Evolutionary conservation across 2,888 invertebrate genomes (phyloP), one percentile per base, ranked within the genome.

Genomic region (Drosophila kanekoi): DNA sequence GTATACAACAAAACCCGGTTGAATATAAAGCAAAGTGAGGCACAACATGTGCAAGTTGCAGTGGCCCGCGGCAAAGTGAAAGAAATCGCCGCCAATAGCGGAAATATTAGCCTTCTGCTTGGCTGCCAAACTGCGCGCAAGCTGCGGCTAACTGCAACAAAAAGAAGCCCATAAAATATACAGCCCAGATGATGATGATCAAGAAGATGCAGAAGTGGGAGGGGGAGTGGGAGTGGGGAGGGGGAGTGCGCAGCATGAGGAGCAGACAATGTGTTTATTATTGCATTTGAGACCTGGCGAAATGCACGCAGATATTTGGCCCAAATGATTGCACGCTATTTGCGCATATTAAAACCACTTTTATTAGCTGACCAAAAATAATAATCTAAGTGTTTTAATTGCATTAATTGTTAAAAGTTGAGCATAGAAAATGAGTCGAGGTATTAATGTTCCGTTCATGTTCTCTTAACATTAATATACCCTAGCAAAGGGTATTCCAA

Each of bases 61-160:
- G 52, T 84, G 79, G 87, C 84, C 83, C 79, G 87, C 74, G 76
- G 83, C 70, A 68, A 81, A 83, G 84, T 84, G 87, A 84, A 87
- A 87, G 87, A 87, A 76, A 87, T 84, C 76, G 78, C 82, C 74
- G 70, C 63, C 79, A 86, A 86, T 79, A 83, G 81, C 84, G 87
- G 85, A 87, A 85, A 85, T 87, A 85, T 87, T 87, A 85, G 83
- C 77, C 78, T 80, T 81, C 61, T 72, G 66, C 66, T 67, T 52
- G 77, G 63, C 71, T 76, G 54, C 51, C 54, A 49, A 62, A 37
- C 23, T 37, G 56, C 37, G 16, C 23, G 16, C 23, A 9, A 38
- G 20, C 63, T 59, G 73, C 52, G 64, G 60, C 57, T 60, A 66
- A 64, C 72, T 49, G 70, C 69, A 48, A 53, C 45, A 53, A 61